phyloP scores from a whole-genome alignment of 2,888 invertebrate species.

The Spilarctia lutea region DNA sequence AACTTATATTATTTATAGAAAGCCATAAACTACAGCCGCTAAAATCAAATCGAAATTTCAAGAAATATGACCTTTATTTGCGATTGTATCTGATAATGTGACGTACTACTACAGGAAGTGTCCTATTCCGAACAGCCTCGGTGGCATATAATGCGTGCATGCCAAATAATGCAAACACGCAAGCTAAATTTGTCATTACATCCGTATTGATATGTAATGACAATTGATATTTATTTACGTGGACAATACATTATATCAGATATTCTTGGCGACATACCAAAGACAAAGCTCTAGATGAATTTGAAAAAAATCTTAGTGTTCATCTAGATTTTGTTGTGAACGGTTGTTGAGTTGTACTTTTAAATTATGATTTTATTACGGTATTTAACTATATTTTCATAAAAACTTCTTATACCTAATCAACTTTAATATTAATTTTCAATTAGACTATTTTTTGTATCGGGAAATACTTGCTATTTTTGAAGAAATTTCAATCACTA shows the following conservation, averaged over 20 bases:
- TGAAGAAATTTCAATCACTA: not conserved
- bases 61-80: not conserved
- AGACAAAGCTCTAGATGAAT: conserved; percentile 21
- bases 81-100: not conserved
- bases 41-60: not conserved
- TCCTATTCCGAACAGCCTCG: not conserved
- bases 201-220: conserved; percentile 48
- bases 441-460: not conserved
- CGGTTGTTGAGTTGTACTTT: conserved; percentile 13
- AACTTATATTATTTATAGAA: no score
- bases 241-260: conserved; percentile 19
- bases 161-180: conserved; percentile 29
- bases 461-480: not conserved
- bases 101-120: not conserved
- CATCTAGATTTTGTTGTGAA: conserved; percentile 7
- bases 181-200: conserved; percentile 44
- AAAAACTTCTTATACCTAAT: not conserved
- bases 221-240: conserved; percentile 4
- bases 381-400: not conserved
- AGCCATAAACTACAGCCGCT: no score
- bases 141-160: not conserved
- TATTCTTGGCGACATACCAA: conserved; percentile 55
- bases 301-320: conserved; percentile 18
- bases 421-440: not conserved
- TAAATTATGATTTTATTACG: not conserved